Evolutionary conservation across 2,888 invertebrate genomes (phyloP).

Genomic region (Macrostomum cliftonense): DNA sequence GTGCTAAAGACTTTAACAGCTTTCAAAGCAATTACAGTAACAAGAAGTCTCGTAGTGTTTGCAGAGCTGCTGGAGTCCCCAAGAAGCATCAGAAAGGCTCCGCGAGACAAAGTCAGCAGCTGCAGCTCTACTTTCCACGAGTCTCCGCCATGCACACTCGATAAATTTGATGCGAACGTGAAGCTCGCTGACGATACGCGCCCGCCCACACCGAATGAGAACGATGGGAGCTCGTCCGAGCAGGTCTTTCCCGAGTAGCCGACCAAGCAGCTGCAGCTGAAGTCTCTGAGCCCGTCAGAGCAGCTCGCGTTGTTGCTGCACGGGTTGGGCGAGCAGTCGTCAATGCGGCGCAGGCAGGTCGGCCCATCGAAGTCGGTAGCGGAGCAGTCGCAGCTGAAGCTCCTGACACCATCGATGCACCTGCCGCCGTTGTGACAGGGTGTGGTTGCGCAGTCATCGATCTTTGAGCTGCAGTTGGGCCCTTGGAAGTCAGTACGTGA

Average conservation of each 20-base stretch:
- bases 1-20: no score
- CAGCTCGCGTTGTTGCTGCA: conserved; percentile 30
- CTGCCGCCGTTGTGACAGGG: conserved; percentile 16
- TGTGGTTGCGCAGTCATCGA: conserved; percentile 4
- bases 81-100: not conserved
- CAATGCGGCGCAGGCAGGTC: conserved; percentile 15
- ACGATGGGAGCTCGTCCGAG: conserved; percentile 42
- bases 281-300: no score
- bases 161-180: no score
- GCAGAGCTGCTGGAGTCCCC: not conserved
- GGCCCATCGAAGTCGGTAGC: conserved; percentile 18
- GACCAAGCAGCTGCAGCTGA: conserved; percentile 37
- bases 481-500: conserved; percentile 18
- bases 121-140: no score
- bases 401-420: conserved; percentile 17
- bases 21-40: no score
- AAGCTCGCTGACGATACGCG: no score
- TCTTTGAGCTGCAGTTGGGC: conserved; percentile 15
- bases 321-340: conserved; percentile 3
- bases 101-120: not conserved
- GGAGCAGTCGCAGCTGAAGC: conserved; percentile 19
- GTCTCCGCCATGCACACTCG: no score
- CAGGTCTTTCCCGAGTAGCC: conserved; percentile 85
- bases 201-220: no score
- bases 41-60: no score